These are phyloP conservation scores for Sinocyclocheilus anshuiensis DNA, from an alignment of 2,113 vertebrate genomes.

Conservation along the genomic window DNA sequence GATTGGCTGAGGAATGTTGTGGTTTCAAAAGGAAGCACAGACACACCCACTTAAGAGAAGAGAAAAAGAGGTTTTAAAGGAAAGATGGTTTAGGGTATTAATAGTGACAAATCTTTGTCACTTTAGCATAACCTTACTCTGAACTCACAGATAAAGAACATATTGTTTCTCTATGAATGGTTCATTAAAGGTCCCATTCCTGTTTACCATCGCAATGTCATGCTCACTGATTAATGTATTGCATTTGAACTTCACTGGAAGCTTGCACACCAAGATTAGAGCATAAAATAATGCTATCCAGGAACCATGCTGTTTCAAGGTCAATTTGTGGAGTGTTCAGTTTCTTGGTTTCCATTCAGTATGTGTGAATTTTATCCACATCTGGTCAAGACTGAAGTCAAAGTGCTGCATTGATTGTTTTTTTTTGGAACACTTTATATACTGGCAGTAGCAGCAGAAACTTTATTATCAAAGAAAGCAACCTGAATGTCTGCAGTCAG, in stretches of 20 bases:
- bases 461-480: not conserved
- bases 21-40: conserved; percentile 52
- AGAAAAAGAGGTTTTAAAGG: not conserved
- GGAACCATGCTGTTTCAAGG: not conserved
- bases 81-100: not conserved
- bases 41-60: not conserved
- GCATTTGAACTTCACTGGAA: not conserved
- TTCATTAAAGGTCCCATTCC: not conserved
- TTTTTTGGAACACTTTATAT: not conserved
- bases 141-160: not conserved
- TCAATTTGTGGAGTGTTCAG: not conserved
- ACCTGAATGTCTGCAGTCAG: not conserved
- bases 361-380: not conserved
- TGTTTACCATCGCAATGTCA: not conserved
- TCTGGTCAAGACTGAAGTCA: conserved; percentile 14
- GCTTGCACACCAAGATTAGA: not conserved
- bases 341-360: conserved; percentile 2
- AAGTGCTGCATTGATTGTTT: not conserved
- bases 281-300: not conserved
- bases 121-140: not conserved
- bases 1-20: conserved; percentile 73
- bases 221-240: not conserved
- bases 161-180: not conserved
- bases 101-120: not conserved
- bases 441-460: not conserved